phyloP scores from a whole-genome alignment of 2,888 invertebrate genomes.

The Abrostola triplasia region DNA sequence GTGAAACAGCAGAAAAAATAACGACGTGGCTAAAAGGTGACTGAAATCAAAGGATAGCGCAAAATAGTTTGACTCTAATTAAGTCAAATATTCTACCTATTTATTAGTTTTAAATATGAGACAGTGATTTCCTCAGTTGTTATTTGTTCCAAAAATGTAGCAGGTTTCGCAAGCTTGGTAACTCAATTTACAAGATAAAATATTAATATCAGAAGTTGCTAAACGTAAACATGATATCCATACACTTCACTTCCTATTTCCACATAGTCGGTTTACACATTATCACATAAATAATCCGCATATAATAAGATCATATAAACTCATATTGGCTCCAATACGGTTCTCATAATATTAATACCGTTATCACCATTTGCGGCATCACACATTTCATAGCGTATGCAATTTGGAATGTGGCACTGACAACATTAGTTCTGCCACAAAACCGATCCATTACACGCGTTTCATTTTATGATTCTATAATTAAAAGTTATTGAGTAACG shows the following conservation, averaged over 20 bases:
- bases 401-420: slow-evolving; percentile 50
- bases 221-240: not conserved
- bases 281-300: slow-evolving; percentile 6
- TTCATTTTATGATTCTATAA: slow-evolving; percentile 16
- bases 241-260: not conserved
- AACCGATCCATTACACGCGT: slow-evolving; percentile 30
- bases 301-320: slow-evolving; percentile 10
- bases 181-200: no score
- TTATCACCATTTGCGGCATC: slow-evolving; percentile 38
- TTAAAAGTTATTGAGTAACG: slow-evolving; percentile 28
- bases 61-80: no score
- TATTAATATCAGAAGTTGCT: no score
- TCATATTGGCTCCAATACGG: slow-evolving; percentile 36
- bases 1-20: no score
- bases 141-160: no score
- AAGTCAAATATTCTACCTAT: no score
- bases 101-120: no score
- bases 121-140: not conserved
- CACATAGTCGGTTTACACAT: slow-evolving; percentile 3
- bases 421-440: slow-evolving; percentile 44
- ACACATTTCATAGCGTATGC: slow-evolving; percentile 29
- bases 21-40: not conserved
- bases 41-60: no score
- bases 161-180: no score
- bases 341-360: slow-evolving; percentile 23